Base-by-base conservation (phyloP, 2,888 invertebrate species). In the Polydrusus cervinus region DNA sequence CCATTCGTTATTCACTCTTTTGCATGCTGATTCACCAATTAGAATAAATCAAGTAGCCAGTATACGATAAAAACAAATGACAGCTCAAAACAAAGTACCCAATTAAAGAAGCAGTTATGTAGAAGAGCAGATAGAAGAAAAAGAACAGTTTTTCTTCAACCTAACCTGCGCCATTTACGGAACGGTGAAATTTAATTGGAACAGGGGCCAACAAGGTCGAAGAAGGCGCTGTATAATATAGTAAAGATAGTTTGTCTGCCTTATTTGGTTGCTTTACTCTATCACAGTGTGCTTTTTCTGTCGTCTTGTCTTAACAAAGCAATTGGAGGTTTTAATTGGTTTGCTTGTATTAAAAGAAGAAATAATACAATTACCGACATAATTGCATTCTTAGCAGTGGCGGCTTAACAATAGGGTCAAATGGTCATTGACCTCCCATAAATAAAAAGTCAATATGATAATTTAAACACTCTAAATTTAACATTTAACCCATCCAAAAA, bases 31-130 rank as follows among this genome's bases (percentile, higher is more conserved):
- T 77, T 75, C 61, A 55, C 80, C 79, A 80, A 79, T 80, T 79
- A 79, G 80, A 77, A 79, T 80, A 80, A 80, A 80, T 80, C 79
- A 79, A 76, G 77, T 66, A 71, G 69, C 71, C 75, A 13, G 69
- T 64, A 25, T 34, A 34, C 61, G 73, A 76, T 74, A 78, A 78
- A 78, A 78, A 74, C 71, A 71, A 73, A 78, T 70, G 78, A 79
- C 79, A 79, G 73, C 51, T 74, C 75, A 76, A 65, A 79, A 80
- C 80, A 79, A 79, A 79, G 79, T 79, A 79, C 76, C 80, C 80
- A 80, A 80, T 80, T 80, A 80, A 78, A 67, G 64, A 40, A 53
- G 66, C 69, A 70, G 74, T 70, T 74, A 74, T 74, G 74, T 74
- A 74, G 69, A 74, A 69, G 64, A 68, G 69, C 64, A 43, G 55